Base-by-base conservation (phyloP, 2,888 invertebrate genomes). In the Venustoraphidia nigricollis region DNA sequence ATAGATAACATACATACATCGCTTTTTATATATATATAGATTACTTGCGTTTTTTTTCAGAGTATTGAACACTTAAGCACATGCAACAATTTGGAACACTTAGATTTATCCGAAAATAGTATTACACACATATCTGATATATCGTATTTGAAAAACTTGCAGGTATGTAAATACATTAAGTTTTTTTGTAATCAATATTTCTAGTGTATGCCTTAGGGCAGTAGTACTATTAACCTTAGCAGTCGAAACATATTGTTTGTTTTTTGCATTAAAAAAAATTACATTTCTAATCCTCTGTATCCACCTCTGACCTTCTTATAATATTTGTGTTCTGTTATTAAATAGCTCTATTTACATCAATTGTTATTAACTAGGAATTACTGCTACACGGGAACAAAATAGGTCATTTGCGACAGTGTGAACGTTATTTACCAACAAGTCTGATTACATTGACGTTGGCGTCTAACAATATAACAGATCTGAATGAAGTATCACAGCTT, bases 91-190 rank as follows among this genome's bases (percentile, higher is more conserved):
- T 67, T 94, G 63, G 87, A 89, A 62, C 79, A 83, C 63, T 67
- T 94, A 56, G 93, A 94, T 70, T 67, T 94, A 55, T 90, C 92
- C 4, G 89, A 90, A 64, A 94, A 94, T 65, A 83, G 80, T 62
- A 90, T 94, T 59, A 78, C 84, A 47, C 81, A 81, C 59, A 76
- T 94, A 52, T 81, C 85, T 55, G 92, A 93, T 69, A 76, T 94
- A 54, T 87, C 89, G 17, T 82, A 81, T 66, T 69, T 94, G 57
- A 81, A 81, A 60, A 77, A 73, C 62, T 74, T 94, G 46, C 90
- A 90, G 81, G 91, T 90, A 71, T 68, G 64, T 58, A 54, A 34
- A 17, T 40, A n/a, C 34, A 41, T 48, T n/a, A 8, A 36, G 9
- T 43, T 46, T 53, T 45, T 53, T 9, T 46, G 40, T 35, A 14